phyloP scores from a whole-genome alignment of 2,797 vertebrate genomes.

The Oreonectes daqikongensis region DNA sequence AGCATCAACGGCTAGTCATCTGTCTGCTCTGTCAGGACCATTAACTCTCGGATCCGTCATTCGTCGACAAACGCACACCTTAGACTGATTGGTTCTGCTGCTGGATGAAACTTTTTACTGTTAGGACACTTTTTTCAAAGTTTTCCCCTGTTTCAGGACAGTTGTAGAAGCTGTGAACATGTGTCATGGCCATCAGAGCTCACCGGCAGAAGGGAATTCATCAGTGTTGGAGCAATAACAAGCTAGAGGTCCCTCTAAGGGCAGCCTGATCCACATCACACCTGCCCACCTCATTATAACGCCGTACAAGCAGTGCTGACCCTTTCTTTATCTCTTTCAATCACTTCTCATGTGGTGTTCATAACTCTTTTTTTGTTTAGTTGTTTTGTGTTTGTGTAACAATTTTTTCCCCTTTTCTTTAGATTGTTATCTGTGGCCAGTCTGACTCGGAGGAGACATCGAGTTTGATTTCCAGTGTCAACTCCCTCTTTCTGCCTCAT shows the following conservation, averaged over 20 bases:
- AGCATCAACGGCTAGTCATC: slow-evolving; percentile 8
- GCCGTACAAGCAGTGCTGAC: slow-evolving; percentile 58
- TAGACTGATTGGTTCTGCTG: neutral
- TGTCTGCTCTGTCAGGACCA: neutral
- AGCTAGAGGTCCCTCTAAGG: slow-evolving; percentile 60
- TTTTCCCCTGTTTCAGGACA: slow-evolving; percentile 22
- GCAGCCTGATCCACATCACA: slow-evolving; percentile 60
- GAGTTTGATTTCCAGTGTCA: slow-evolving; percentile 78
- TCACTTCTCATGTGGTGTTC: slow-evolving; percentile 43
- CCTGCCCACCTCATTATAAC: slow-evolving; percentile 73
- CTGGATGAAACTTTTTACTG: slow-evolving; percentile 26
- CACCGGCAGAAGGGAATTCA: slow-evolving; percentile 58
- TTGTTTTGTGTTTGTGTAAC: slow-evolving; percentile 10
- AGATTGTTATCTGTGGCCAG: slow-evolving; percentile 89
- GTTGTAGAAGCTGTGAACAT: slow-evolving; percentile 40
- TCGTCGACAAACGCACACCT: neutral
- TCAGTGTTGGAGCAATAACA: slow-evolving; percentile 64
- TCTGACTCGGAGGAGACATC: slow-evolving; percentile 82
- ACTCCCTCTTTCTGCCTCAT: slow-evolving; percentile 83
- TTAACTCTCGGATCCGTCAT: neutral
- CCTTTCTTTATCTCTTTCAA: slow-evolving; percentile 53
- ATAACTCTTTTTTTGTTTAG: neutral
- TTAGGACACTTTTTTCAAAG: slow-evolving; percentile 32
- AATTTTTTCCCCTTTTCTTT: slow-evolving; percentile 37
- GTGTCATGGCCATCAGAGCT: slow-evolving; percentile 51